Base-by-base conservation (phyloP, 2,797 vertebrate species). In the Acipenser oxyrinchus region DNA sequence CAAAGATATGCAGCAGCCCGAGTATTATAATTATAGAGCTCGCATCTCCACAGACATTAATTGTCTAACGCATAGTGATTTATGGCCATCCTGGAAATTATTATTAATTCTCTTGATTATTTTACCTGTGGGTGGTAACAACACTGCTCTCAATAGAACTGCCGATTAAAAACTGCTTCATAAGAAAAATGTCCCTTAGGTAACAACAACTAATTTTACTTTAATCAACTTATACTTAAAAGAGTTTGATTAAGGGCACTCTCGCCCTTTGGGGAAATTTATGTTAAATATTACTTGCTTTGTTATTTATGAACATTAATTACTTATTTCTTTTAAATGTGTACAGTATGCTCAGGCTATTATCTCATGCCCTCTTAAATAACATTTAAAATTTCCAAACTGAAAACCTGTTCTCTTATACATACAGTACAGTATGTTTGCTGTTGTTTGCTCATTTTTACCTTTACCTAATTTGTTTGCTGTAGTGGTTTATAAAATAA, bases 61-160 rank as follows among this genome's bases (percentile, higher is more conserved):
- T 95, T 94, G 91, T 92, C 91, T 89, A 91, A 92, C 94, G 91
- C 88, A 71, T 89, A 90, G 91, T 95, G 93, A 96, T 97, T 97
- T 95, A 95, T 94, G 88, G 90, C 91, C 85, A 87, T 86, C 84
- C 85, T 84, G 88, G 86, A 91, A 88, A 90, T 93, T 86, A 94
- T 94, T 96, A 93, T 94, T 93, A 91, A 96, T 96, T 95, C 95
- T 95, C 89, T 89, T 91, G 87, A 91, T 94, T 92, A 95, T 94
- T 93, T 92, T 95, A 92, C 90, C 90, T 91, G 91, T 93, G 92
- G 93, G 93, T 87, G 76, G 91, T 82, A 90, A 90, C 91, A 89
- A 82, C 87, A 86, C 84, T 81, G 80, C 82, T 88, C 83, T 79
- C 89, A 89, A 89, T 87, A 87, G 79, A 83, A 85, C 84, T 81